These are phyloP conservation scores for Macrosiphum euphorbiae DNA, from an alignment of 2,888 invertebrate genomes.

Conservation along the genomic window DNA sequence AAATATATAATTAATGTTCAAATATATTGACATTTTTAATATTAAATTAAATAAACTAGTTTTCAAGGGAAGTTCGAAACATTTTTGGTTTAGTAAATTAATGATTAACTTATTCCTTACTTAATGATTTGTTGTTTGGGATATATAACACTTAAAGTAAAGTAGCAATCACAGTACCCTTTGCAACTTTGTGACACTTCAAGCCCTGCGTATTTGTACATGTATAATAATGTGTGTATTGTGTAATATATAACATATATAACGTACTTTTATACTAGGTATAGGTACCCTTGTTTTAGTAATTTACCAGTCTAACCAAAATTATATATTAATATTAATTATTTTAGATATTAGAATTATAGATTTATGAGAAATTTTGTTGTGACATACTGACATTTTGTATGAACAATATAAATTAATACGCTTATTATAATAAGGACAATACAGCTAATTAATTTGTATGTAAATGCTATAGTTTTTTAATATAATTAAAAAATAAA, in stretches of 20 bases:
- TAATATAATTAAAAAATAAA: no score
- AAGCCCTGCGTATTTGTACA: neutral
- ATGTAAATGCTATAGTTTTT: no score
- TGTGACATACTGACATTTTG: no score
- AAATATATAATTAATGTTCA: neutral
- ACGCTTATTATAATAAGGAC: no score
- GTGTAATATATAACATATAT: neutral
- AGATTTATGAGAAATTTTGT: no score
- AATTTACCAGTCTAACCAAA: no score
- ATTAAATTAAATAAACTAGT: neutral
- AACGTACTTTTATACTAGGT: neutral
- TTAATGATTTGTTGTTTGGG: neutral
- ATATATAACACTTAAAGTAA: neutral
- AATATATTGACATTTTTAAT: neutral
- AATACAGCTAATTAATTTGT: no score
- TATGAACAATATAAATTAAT: no score
- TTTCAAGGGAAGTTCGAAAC: neutral
- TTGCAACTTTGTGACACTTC: neutral
- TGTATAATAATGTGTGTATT: no score
- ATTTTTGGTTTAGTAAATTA: neutral
- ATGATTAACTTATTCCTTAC: neutral
- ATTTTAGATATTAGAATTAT: no score
- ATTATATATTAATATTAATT: no score
- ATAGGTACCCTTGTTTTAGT: neutral
- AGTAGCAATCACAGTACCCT: neutral